Conservation (phyloP, 1,140 invertebrate species). For the Telenomus remus region DNA sequence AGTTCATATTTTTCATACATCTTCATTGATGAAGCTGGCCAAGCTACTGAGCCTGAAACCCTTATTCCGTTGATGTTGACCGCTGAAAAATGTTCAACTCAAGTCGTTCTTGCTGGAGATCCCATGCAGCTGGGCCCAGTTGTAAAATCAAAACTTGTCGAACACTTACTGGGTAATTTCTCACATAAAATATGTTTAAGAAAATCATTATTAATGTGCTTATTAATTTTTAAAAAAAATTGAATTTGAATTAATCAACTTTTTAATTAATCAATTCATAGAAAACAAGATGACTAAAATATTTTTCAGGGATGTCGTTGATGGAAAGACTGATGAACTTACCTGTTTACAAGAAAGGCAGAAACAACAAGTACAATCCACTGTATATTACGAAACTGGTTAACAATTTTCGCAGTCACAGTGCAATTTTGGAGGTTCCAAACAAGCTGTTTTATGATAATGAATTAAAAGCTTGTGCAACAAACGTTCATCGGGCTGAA, state of each 20-base stretch:
- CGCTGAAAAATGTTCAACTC: slow-evolving; percentile 62
- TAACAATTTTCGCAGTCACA: slow-evolving; percentile 81
- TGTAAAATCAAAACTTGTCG: slow-evolving; percentile 77
- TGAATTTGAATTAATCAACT: too few species aligned
- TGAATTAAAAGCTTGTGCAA: slow-evolving; percentile 69
- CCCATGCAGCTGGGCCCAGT: slow-evolving; percentile 89
- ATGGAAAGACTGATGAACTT: slow-evolving; percentile 42
- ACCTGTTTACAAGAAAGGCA: slow-evolving; percentile 48
- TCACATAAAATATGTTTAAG: too few species aligned
- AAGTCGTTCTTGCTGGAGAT: slow-evolving; percentile 88
- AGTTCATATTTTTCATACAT: slow-evolving; percentile 83
- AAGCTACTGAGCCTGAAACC: slow-evolving; percentile 86
- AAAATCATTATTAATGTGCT: too few species aligned
- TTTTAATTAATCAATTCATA: too few species aligned
- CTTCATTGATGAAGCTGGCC: slow-evolving; percentile 92
- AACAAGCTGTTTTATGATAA: slow-evolving; percentile 81
- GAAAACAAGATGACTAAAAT: background rate
- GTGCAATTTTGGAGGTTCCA: slow-evolving; percentile 78
- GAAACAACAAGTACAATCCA: slow-evolving; percentile 76
- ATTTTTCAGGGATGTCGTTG: slow-evolving; percentile 32
- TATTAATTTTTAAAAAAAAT: too few species aligned
- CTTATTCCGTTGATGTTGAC: slow-evolving; percentile 78
- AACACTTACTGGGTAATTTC: slow-evolving; percentile 61
- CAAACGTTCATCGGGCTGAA: slow-evolving; percentile 51
- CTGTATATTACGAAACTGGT: slow-evolving; percentile 80